These are phyloP conservation scores for Seriola rivoliana DNA, from an alignment of 2,113 vertebrate species.

Conservation along the genomic window DNA sequence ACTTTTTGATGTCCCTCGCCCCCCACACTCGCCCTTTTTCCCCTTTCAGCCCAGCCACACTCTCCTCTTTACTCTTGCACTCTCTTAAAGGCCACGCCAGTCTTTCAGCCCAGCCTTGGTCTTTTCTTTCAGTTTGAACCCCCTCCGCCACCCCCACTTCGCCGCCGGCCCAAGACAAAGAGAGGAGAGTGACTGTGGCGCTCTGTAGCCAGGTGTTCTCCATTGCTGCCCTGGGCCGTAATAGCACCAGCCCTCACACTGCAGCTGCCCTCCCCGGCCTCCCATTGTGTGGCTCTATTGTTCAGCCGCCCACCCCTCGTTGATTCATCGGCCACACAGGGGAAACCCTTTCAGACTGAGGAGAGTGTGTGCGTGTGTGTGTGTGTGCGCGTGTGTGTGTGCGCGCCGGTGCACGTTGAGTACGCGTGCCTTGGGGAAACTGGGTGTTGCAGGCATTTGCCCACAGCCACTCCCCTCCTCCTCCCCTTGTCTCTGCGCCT, in stretches of 20 bases:
- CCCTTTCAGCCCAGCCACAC: constrained; percentile 57
- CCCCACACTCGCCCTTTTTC: constrained; percentile 32
- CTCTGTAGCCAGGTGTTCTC: constrained; percentile 95
- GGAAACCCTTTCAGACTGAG: constrained; percentile 85
- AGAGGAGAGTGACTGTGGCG: constrained; percentile 84
- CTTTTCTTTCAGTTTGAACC: constrained; percentile 68
- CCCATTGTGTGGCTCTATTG: constrained; percentile 94
- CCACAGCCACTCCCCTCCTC: constrained; percentile 67
- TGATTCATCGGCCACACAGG: constrained; percentile 94
- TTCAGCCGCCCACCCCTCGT: constrained; percentile 88
- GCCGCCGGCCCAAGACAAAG: constrained; percentile 80
- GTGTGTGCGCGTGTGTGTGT: constrained; percentile 45
- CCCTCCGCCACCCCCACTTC: background rate
- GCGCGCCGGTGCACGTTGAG: constrained; percentile 56
- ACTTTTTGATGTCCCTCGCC: constrained; percentile 61
- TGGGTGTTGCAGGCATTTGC: constrained; percentile 88
- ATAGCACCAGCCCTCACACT: constrained; percentile 87
- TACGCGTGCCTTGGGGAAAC: constrained; percentile 92
- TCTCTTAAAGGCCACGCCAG: constrained; percentile 71
- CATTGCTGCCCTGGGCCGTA: constrained; percentile 82
- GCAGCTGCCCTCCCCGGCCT: constrained; percentile 94
- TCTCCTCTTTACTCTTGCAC: constrained; percentile 65
- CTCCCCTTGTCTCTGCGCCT: constrained; percentile 77
- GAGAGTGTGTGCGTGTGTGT: constrained; percentile 24
- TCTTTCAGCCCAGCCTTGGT: constrained; percentile 67